phyloP scores from a whole-genome alignment of 2,888 invertebrate species.

The Poecilobothrus nobilitatus region DNA sequence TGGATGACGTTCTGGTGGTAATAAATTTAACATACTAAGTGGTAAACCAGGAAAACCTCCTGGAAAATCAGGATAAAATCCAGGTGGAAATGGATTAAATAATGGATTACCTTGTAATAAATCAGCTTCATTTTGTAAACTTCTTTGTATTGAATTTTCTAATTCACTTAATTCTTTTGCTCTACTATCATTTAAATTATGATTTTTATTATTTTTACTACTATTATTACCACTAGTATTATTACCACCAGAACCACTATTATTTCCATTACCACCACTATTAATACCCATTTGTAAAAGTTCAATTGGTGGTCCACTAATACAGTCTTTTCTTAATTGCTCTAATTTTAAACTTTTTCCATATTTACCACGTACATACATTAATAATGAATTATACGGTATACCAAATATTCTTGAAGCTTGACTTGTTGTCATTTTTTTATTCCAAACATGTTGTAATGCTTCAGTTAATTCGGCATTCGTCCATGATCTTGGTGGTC shows the following conservation, averaged over 20 bases:
- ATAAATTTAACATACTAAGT: slow-evolving; percentile 72
- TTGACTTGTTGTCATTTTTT: slow-evolving; percentile 89
- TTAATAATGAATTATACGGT: slow-evolving; percentile 84
- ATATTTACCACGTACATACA: slow-evolving; percentile 88
- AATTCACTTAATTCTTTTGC: slow-evolving; percentile 32
- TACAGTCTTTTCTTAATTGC: slow-evolving; percentile 79
- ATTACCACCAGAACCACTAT: slow-evolving; percentile 21
- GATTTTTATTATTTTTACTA: slow-evolving; percentile 45
- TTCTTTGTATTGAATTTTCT: slow-evolving; percentile 41
- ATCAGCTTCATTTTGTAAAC: slow-evolving; percentile 47
- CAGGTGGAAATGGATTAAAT: slow-evolving; percentile 69
- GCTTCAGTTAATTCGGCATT: slow-evolving; percentile 86
- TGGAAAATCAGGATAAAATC: slow-evolving; percentile 76
- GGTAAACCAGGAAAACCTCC: slow-evolving; percentile 69
- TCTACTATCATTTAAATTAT: slow-evolving; percentile 37
- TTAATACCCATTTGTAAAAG: slow-evolving; percentile 53
- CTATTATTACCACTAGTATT: slow-evolving; percentile 26
- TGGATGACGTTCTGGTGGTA: slow-evolving; percentile 68
- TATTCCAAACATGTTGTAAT: slow-evolving; percentile 89
- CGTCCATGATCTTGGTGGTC: slow-evolving; percentile 86
- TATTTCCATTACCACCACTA: slow-evolving; percentile 13
- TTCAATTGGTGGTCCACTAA: slow-evolving; percentile 67
- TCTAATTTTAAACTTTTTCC: slow-evolving; percentile 86
- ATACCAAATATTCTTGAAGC: slow-evolving; percentile 85
- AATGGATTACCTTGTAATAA: slow-evolving; percentile 55